Percentiles rank a stretch among this genome's conserved stretches.
Conservation (phyloP, 1,140 invertebrate genomes). For the Rhagoletis zephyria region DNA sequence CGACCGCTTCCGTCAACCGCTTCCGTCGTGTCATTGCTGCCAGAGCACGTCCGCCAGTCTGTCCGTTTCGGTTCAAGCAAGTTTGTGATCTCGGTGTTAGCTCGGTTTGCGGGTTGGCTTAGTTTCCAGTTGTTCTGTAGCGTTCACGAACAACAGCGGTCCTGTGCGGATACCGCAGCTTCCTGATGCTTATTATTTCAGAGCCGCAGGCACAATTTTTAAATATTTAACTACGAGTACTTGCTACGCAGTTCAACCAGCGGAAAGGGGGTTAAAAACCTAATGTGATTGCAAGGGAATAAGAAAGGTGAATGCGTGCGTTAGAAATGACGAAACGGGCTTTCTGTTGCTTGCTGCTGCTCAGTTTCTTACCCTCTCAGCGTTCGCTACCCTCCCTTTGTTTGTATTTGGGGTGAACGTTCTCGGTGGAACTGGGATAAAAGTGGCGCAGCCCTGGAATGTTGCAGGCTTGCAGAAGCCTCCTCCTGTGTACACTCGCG, state of each 20-base stretch:
- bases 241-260: not conserved
- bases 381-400: not conserved
- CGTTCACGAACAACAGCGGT: not conserved
- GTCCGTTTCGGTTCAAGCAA: not conserved
- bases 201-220: constrained; percentile 24
- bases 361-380: not conserved
- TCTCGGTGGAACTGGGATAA: constrained; percentile 19
- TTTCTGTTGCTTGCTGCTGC: not conserved
- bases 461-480: not conserved
- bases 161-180: not conserved
- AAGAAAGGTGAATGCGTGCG: not conserved
- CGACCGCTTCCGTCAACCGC: constrained; percentile 37
- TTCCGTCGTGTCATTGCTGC: constrained; percentile 26
- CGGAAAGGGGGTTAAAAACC: not conserved
- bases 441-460: not conserved
- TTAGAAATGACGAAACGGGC: not conserved
- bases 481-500: no score
- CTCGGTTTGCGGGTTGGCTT: not conserved
- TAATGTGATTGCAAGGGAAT: not conserved
- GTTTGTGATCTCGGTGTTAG: not conserved
- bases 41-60: not conserved
- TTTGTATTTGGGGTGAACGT: constrained; percentile 36
- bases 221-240: not conserved
- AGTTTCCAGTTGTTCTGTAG: not conserved
- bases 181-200: constrained; percentile 46